Percentiles rank a stretch among this genome's conserved stretches.
Conservation (phyloP, 2,888 invertebrate species). For the Parasteatoda lunata region DNA sequence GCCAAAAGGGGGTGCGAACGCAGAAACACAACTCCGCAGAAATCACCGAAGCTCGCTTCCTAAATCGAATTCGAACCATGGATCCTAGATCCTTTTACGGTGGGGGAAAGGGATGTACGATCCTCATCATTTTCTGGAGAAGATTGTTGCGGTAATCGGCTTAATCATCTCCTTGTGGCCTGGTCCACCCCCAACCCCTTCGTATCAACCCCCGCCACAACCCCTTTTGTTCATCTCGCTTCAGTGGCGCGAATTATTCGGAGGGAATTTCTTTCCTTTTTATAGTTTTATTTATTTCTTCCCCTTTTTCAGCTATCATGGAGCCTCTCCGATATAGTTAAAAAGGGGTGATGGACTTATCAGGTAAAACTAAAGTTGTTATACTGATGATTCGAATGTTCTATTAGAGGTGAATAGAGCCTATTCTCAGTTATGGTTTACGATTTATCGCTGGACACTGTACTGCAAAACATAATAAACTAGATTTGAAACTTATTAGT, state of each 20-base stretch:
- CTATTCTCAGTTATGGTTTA: too few relatives aligned
- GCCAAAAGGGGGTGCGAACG: background rate
- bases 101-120: conserved; percentile 4
- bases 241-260: conserved; percentile 66
- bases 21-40: background rate
- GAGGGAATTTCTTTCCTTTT: conserved; percentile 49
- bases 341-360: conserved; percentile 15
- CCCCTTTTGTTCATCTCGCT: conserved; percentile 57
- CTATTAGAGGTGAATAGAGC: too few relatives aligned
- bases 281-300: conserved; percentile 42
- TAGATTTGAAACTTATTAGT: too few relatives aligned
- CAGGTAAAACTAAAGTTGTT: background rate
- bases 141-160: conserved; percentile 64
- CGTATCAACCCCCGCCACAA: background rate
- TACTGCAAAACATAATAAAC: too few relatives aligned
- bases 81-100: background rate
- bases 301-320: conserved; percentile 10
- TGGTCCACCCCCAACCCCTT: background rate
- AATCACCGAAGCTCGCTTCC: background rate
- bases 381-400: too few relatives aligned
- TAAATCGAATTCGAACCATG: background rate
- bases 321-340: conserved; percentile 1
- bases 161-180: conserved; percentile 66
- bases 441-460: too few relatives aligned
- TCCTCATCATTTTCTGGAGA: background rate